Evolutionary conservation across 2,888 invertebrate genomes (phyloP).

Genomic region (Hyppa rectilinea): DNA sequence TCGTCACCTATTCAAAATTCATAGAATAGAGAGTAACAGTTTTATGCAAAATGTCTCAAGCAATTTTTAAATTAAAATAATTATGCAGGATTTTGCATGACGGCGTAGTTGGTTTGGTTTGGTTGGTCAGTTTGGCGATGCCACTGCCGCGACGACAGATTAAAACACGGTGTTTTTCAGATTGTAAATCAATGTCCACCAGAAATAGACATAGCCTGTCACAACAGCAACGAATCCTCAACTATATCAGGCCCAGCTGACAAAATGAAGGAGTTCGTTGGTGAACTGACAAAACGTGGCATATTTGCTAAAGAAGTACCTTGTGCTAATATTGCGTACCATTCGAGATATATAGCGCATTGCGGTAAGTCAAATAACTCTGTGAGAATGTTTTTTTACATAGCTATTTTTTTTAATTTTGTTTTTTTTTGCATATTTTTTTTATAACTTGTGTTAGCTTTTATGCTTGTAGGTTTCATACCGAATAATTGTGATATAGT

Average conservation of each 20-base stretch:
- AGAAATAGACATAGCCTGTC: conserved; percentile 94
- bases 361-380: conserved; percentile 80
- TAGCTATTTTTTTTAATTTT: no score
- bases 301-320: conserved; percentile 81
- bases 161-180: conserved; percentile 44
- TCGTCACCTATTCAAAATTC: no score
- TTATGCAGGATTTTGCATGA: no score
- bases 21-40: no score
- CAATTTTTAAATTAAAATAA: no score
- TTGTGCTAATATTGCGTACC: conserved; percentile 96
- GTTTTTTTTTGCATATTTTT: no score
- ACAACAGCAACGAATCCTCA: conserved; percentile 94
- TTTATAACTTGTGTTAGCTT: no score
- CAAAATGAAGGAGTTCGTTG: conserved; percentile 91
- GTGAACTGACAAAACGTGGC: conserved; percentile 75
- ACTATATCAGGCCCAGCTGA: conserved; percentile 94
- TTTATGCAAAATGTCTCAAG: no score
- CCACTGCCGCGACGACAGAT: no score
- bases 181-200: conserved; percentile 81
- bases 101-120: no score
- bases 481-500: not conserved
- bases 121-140: no score
- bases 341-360: conserved; percentile 94
- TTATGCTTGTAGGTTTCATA: not conserved
- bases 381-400: not conserved